Conservation (phyloP, 1,140 invertebrate genomes). For the Drosophila willistoni region DNA sequence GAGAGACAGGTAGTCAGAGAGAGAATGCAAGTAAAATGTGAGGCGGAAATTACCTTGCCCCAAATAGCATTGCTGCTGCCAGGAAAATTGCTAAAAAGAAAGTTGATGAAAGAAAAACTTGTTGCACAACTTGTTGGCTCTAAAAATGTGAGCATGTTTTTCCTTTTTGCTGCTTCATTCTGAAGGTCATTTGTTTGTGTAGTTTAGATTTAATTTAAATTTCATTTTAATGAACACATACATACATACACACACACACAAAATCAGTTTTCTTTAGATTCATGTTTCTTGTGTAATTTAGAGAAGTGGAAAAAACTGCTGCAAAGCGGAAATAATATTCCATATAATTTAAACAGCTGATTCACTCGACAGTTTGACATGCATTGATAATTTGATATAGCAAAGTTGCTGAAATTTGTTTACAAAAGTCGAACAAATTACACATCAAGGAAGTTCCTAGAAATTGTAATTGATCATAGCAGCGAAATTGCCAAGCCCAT, state of each 20-base stretch:
- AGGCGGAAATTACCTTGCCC: constrained; percentile 77
- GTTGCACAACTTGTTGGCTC: constrained; percentile 65
- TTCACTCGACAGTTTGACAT: constrained; percentile 30
- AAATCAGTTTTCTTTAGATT: constrained; percentile 2
- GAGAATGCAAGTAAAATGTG: constrained; percentile 41
- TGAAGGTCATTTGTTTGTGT: constrained; percentile 58
- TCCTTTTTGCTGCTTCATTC: not conserved
- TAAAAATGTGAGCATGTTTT: constrained; percentile 10
- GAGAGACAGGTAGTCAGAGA: not conserved
- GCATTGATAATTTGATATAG: constrained; percentile 13
- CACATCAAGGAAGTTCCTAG: no score
- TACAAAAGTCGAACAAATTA: no score
- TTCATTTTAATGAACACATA: constrained; percentile 21
- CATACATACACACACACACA: constrained; percentile 13
- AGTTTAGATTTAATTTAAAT: constrained; percentile 39
- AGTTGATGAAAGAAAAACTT: constrained; percentile 63
- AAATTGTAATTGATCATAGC: no score
- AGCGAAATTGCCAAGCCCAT: no score
- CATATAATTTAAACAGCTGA: constrained; percentile 23
- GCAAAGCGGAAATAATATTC: constrained; percentile 30
- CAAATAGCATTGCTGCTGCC: constrained; percentile 49
- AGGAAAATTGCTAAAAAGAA: constrained; percentile 44
- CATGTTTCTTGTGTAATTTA: not conserved
- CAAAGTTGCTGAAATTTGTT: not conserved
- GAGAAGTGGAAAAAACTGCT: constrained; percentile 15